phyloP scores from a whole-genome alignment of 2,888 invertebrate genomes.

The Ceraclea dissimilis region DNA sequence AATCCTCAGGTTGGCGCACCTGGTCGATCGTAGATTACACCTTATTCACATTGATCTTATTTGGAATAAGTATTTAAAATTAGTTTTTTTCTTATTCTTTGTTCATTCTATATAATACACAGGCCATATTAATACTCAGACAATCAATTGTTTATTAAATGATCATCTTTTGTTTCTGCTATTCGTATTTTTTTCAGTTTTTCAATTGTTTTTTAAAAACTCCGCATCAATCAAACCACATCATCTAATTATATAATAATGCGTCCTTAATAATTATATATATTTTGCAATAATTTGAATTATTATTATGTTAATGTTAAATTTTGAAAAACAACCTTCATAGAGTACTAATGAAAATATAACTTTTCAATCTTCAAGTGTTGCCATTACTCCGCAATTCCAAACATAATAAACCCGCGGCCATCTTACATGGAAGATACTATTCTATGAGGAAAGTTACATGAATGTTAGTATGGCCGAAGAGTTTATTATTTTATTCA shows the following conservation, averaged over 20 bases:
- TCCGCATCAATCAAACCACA: background rate
- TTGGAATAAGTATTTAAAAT: conserved; percentile 25
- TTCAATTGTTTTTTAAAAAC: background rate
- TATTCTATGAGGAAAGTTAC: background rate
- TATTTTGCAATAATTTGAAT: no score
- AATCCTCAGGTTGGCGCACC: conserved; percentile 23
- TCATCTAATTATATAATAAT: background rate
- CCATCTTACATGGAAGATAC: background rate
- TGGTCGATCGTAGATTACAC: conserved; percentile 26
- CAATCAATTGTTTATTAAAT: background rate
- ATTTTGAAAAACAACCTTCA: no score
- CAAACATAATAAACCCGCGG: background rate
- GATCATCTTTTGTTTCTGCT: background rate
- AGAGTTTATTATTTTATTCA: background rate
- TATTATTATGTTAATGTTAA: no score
- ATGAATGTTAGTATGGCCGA: background rate
- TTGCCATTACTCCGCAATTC: background rate
- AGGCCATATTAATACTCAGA: background rate
- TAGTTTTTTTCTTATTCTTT: background rate
- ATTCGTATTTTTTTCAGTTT: background rate
- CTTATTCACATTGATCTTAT: conserved; percentile 18
- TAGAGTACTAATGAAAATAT: no score
- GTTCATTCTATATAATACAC: conserved; percentile 3
- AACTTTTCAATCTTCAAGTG: no score
- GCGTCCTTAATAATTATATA: no score